Evolutionary conservation across 2,888 invertebrate genomes (phyloP), one percentile per base, ranked within the genome.

Genomic region (Pristionchus maxplancki): DNA sequence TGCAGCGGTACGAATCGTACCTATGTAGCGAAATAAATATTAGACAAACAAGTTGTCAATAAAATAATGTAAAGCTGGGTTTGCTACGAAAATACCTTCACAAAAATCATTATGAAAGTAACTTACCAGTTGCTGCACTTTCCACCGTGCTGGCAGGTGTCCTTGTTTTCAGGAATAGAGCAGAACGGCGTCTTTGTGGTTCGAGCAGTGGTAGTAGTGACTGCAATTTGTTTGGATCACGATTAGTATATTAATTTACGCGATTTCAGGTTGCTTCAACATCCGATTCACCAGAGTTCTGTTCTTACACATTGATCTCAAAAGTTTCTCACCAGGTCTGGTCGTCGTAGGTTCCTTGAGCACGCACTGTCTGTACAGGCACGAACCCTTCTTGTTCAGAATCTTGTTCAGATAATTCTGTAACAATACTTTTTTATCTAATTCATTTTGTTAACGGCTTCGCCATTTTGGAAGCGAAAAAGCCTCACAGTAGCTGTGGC

Each of bases 301-400:
- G n/a, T n/a, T n/a, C n/a, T n/a, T n/a, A n/a, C n/a, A n/a, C n/a
- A n/a, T n/a, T n/a, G n/a, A n/a, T n/a, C n/a, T n/a, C n/a, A n/a
- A n/a, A n/a, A n/a, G n/a, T n/a, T n/a, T n/a, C n/a, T n/a, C 9
- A 78, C 78, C 34, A 4, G 78, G 78, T 28, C n/a, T 78, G n/a
- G 78, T 24, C 15, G 78, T 78, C 8, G 78, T 78, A 0, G 78
- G 44, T 48, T 78, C 78, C 78, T 78, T 78, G n/a, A 78, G 78
- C n/a, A 78, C 78, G n/a, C 78, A 78, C 11, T 78, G 40, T 28
- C 78, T 40, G 78, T 78, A 78, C 11, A 78, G 78, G n/a, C 78
- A 78, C 44, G 78, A 78, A 3, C 44, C 40, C 78, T 78, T 78
- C 78, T 78, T 78, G 78, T 24, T 34, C 78, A 78, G n/a, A 44